Base-by-base conservation (phyloP, 1,140 invertebrate species). In the Samia ricini region DNA sequence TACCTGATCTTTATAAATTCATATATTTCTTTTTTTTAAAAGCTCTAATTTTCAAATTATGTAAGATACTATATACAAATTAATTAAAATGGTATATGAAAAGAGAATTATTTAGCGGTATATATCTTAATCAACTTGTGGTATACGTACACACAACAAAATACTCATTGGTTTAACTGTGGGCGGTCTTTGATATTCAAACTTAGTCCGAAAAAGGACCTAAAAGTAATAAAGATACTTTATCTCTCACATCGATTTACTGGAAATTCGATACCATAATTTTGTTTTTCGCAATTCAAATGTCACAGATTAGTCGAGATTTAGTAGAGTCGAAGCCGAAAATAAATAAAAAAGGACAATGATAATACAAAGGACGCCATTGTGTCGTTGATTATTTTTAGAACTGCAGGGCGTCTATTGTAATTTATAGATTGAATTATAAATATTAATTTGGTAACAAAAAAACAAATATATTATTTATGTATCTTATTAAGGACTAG, bases 211-310 rank as follows among this genome's bases (percentile, higher is more conserved):
- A 42, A 42, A 42, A 42, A 12, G 12, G 12, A 42, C 15, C 33
- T 15, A 42, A 42, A 42, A 42, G 12, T 42, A 52, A 22, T 52
- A 52, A 21, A 51, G 19, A 56, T 15, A 56, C 24, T 29, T 56
- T 56, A 56, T 56, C 24, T 19, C 12, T n/a, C 54, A 29, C 24
- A 52, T 52, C 50, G 15, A 21, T 52, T 52, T 52, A 22, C 19
- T 52, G 50, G 50, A 52, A 52, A 50, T 15, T 12, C 50, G 50
- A 52, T 26, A 12, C 22, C 24, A 29, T 56, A 29, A 29, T 26
- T 56, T 56, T 26, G 5, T 55, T 21, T 29, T 21, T 52, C 19
- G 54, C 12, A 29, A 26, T 56, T 56, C 24, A 56, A 56, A 56
- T 52, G 54, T 26, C 22, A 10, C 22, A 18, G 23, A 52, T 52